A percentile compares a stretch with the other conserved stretches of the same genome.
These are phyloP conservation scores for Ophion costatus DNA, from an alignment of 2,888 invertebrate species.

Conservation along the genomic window DNA sequence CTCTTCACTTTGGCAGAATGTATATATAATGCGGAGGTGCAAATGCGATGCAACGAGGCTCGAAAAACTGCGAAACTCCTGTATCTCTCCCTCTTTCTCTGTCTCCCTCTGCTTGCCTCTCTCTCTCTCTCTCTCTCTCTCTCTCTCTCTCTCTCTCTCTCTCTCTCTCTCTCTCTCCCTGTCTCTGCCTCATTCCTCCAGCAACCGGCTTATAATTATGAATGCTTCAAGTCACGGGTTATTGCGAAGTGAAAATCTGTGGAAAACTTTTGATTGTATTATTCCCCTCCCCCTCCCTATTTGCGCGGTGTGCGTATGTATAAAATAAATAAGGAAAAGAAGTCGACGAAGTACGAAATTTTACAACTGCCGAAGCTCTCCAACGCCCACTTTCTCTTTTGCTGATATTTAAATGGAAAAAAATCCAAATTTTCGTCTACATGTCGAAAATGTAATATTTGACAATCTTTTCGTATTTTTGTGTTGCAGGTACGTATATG, in stretches of 20 bases:
- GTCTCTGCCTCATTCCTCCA: conserved; percentile 4
- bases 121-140: conserved; percentile 11
- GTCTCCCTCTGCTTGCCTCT: not conserved
- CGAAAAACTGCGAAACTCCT: conserved; percentile 57
- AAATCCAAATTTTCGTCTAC: not conserved
- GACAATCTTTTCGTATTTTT: conserved; percentile 55
- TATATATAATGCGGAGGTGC: conserved; percentile 24
- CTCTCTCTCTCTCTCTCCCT: conserved; percentile 5
- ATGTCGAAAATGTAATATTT: conserved; percentile 18
- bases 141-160: conserved; percentile 5
- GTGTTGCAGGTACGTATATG: conserved; percentile 80
- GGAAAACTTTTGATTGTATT: conserved; percentile 73
- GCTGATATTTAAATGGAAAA: conserved; percentile 1
- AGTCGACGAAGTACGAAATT: not conserved
- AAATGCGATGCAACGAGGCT: conserved; percentile 19
- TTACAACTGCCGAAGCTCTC: not conserved
- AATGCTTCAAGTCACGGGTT: conserved; percentile 71
- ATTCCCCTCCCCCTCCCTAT: conserved; percentile 16
- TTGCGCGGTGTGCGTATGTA: conserved; percentile 13
- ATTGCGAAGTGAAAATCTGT: conserved; percentile 70
- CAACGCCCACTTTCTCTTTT: too few species aligned
- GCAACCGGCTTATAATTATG: conserved; percentile 76
- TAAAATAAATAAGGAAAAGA: conserved; percentile 14
- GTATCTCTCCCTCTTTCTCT: not conserved
- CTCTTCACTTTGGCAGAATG: not conserved